Evolutionary conservation across 2,888 invertebrate genomes (phyloP), one percentile per base, ranked within the genome.

Genomic region (Cataglyphis altisquamis): DNA sequence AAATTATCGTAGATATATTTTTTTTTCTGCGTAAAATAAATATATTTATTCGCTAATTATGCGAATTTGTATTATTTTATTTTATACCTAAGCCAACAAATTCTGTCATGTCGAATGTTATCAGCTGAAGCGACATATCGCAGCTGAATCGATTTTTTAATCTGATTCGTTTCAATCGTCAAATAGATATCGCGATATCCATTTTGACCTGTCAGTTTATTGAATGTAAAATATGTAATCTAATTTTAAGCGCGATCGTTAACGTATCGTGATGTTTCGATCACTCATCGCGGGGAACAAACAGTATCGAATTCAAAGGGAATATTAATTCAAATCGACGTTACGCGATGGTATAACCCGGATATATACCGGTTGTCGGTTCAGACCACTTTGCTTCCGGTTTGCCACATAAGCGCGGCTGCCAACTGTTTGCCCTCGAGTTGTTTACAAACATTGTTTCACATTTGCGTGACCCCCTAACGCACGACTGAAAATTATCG

Each of bases 391-490:
- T 82, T 85, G 89, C 88, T 83, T 73, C 84, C 86, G 82, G 89
- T 89, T 86, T 74, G 66, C 84, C 78, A 73, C 66, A 86, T 87
- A 86, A 89, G 66, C 88, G 82, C 64, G 64, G 82, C 62, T 52
- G 48, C 60, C 66, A 55, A 80, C 64, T 86, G 83, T 89, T 89
- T 90, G 84, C 85, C 39, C 55, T 29, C 32, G 63, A 82, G 66
- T 82, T 88, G 85, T 87, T 88, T 89, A 85, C 88, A 85, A 88
- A 85, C 84, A 87, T 73, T 82, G 90, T 83, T 89, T 85, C 85
- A 78, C 84, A 85, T 90, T 88, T 88, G 84, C 78, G 85, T 81
- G 67, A 66, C 70, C 57, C 36, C 10, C 52, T 18, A 81, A 68
- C 55, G 66, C 74, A 83, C 52, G 73, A 67, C 67, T 81, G 84